phyloP scores from a whole-genome alignment of 2,113 vertebrate species.

The Carollia perspicillata region DNA sequence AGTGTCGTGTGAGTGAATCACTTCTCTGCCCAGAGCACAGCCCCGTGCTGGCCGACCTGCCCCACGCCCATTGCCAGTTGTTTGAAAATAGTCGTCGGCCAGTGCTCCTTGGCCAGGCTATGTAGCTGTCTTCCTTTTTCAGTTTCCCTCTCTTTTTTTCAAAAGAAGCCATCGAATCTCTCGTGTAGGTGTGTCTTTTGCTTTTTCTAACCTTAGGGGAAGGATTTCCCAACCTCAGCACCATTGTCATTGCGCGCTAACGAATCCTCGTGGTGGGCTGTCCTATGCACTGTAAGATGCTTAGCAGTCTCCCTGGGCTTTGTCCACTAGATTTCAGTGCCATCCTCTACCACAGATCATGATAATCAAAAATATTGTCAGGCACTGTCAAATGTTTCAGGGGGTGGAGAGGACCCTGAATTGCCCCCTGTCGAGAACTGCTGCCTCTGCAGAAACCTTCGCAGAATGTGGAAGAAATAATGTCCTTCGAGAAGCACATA shows the following conservation, averaged over 20 bases:
- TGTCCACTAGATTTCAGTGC: not conserved
- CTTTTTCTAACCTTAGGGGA: not conserved
- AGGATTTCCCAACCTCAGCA: rapidly evolving
- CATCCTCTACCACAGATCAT: too few species aligned
- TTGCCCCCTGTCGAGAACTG: not conserved
- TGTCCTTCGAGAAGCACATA: not conserved
- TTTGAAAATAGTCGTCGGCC: not conserved
- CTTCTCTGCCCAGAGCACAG: not conserved
- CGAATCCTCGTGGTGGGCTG: not conserved
- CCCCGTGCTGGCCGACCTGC: not conserved
- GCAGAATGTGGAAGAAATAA: not conserved
- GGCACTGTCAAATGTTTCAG: not conserved
- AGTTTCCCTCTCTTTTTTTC: not conserved
- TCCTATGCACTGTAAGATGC: not conserved
- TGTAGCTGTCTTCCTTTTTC: rapidly evolving
- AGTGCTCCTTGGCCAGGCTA: not conserved
- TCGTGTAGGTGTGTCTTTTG: not conserved
- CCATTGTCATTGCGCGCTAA: not conserved
- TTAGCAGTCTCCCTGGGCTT: not conserved
- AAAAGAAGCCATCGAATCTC: not conserved
- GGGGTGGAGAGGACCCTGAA: not conserved
- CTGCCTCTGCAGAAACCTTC: not conserved
- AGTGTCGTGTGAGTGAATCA: rapidly evolving
- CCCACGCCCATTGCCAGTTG: not conserved
- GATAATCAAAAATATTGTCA: not conserved